phyloP scores from a whole-genome alignment of 2,113 vertebrate genomes.

The Octodon degus region DNA sequence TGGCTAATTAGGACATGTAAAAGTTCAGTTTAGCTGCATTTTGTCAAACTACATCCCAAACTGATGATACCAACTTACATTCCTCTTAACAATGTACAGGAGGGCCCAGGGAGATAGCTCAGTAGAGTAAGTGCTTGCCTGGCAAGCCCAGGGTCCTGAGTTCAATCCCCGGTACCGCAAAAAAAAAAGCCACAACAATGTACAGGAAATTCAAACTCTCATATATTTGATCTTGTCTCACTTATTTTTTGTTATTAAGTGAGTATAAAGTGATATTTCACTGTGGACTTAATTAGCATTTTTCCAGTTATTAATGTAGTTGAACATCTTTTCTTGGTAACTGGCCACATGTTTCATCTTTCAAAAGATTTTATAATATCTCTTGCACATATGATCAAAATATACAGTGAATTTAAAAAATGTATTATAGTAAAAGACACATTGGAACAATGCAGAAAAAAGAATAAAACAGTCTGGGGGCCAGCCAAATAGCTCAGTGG shows the following conservation, averaged over 20 bases:
- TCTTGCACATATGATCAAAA: neutral
- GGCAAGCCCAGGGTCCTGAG: too few species aligned
- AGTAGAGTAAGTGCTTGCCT: too few species aligned
- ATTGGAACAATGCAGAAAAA: neutral
- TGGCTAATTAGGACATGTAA: slow-evolving; percentile 16
- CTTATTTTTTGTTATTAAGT: slow-evolving; percentile 12
- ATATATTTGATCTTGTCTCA: slow-evolving; percentile 35
- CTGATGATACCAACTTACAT: slow-evolving; percentile 6
- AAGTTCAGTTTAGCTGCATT: neutral
- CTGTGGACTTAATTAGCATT: slow-evolving; percentile 36
- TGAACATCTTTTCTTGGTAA: slow-evolving; percentile 45
- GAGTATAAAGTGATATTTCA: neutral
- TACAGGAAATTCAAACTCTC: neutral
- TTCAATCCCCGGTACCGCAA: too few species aligned
- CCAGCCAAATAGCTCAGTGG: too few species aligned
- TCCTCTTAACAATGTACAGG: slow-evolving; percentile 41
- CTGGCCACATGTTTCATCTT: neutral
- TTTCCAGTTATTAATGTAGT: slow-evolving; percentile 22
- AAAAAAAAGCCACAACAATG: neutral
- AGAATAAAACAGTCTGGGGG: neutral
- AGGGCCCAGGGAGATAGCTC: neutral
- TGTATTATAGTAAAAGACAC: neutral
- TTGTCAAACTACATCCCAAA: slow-evolving; percentile 33
- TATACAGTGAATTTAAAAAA: neutral
- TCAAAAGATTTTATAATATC: neutral